Percentiles rank a stretch among this genome's conserved stretches.
Conservation (phyloP, 2,888 invertebrate genomes). For the Geophilus truncorum region DNA sequence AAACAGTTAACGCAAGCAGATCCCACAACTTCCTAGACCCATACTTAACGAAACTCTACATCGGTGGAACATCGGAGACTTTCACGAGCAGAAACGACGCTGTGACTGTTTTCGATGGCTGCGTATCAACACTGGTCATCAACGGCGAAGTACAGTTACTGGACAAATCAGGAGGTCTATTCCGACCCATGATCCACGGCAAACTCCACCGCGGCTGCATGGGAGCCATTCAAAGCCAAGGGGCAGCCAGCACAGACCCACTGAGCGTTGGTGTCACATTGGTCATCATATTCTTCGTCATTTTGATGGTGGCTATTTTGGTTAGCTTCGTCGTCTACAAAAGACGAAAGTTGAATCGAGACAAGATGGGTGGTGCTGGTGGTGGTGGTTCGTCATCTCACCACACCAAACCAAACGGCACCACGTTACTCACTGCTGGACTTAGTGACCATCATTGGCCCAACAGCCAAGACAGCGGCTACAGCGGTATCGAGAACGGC, state of each 20-base stretch:
- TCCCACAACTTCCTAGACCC: conserved; percentile 90
- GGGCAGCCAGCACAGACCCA: conserved; percentile 74
- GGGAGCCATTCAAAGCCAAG: conserved; percentile 63
- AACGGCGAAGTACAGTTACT: conserved; percentile 86
- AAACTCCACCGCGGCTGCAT: conserved; percentile 70
- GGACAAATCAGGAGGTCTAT: conserved; percentile 66
- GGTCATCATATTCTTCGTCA: conserved; percentile 89
- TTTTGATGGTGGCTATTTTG: conserved; percentile 78
- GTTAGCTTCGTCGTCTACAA: conserved; percentile 90
- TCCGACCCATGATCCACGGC: conserved; percentile 53
- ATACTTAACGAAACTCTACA: conserved; percentile 70
- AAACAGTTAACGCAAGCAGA: conserved; percentile 75
- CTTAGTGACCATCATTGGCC: conserved; percentile 35
- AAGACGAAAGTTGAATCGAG: conserved; percentile 77
- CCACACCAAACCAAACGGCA: conserved; percentile 50
- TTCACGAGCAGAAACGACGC: conserved; percentile 34
- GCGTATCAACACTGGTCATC: conserved; percentile 79
- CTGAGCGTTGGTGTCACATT: conserved; percentile 87
- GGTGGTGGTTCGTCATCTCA: conserved; percentile 47
- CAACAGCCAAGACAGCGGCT: conserved; percentile 37
- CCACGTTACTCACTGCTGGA: conserved; percentile 58
- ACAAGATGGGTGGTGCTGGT: conserved; percentile 63
- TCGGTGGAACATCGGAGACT: conserved; percentile 56
- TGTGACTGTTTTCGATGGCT: conserved; percentile 62
- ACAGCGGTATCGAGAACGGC: conserved; percentile 36